These are phyloP conservation scores for Geothlypis trichas DNA, from an alignment of 2,113 vertebrate genomes.

Conservation along the genomic window DNA sequence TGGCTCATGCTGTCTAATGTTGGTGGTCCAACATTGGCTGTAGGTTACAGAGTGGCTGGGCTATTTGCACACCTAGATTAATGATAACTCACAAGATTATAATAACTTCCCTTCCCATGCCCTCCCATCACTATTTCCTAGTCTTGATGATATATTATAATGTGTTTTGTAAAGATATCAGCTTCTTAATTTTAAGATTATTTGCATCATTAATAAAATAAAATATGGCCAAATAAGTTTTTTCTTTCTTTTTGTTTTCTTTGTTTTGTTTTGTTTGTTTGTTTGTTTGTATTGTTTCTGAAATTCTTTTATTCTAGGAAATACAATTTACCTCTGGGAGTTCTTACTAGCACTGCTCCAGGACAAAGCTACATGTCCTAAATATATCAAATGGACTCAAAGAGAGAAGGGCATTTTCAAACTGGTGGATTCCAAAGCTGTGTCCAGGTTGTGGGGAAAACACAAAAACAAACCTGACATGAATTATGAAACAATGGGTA, in stretches of 20 bases:
- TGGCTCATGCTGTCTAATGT: neutral
- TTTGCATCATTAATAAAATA: neutral
- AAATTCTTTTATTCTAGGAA: slow-evolving; percentile 77
- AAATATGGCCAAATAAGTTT: neutral
- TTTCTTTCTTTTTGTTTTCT: too few relatives aligned
- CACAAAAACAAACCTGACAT: slow-evolving; percentile 99
- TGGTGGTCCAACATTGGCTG: neutral
- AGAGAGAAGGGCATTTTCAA: slow-evolving; percentile 96
- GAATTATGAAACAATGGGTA: slow-evolving; percentile 99
- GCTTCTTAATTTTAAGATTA: neutral
- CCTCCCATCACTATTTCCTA: neutral
- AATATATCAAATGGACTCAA: slow-evolving; percentile 98
- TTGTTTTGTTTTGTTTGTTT: too few relatives aligned
- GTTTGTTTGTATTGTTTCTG: neutral
- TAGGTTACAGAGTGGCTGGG: neutral
- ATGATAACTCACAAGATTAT: neutral
- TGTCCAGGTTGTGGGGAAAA: slow-evolving; percentile 94
- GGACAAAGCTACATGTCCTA: slow-evolving; percentile 93
- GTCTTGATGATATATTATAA: neutral
- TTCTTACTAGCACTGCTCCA: slow-evolving; percentile 95
- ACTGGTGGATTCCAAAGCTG: slow-evolving; percentile 96
- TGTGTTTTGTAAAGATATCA: neutral
- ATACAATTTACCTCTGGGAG: slow-evolving; percentile 97
- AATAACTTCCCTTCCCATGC: neutral
- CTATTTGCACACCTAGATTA: neutral